Conservation (phyloP, 2,113 vertebrate genomes). For the Pelmatolapia mariae region DNA sequence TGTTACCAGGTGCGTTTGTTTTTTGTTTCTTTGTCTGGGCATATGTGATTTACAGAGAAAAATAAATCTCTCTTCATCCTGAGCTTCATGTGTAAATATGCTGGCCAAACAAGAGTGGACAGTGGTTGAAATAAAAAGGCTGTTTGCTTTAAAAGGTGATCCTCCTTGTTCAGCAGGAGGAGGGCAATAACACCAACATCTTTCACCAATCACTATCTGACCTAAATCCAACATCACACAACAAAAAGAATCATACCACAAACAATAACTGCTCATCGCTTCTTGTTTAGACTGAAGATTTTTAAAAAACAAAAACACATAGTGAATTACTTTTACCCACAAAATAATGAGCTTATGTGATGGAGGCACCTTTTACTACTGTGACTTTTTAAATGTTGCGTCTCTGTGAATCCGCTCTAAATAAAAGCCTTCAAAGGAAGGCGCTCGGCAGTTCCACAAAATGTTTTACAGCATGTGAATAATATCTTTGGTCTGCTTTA, state of each 20-base stretch:
- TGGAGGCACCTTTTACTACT: constrained; percentile 1
- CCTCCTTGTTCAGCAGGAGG: neutral
- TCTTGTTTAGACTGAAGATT: neutral
- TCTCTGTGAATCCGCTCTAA: constrained; percentile 1
- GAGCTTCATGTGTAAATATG: neutral
- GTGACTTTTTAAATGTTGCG: neutral
- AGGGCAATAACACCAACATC: neutral
- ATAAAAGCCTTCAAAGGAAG: constrained; percentile 13
- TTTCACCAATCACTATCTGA: neutral
- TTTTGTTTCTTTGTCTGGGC: neutral
- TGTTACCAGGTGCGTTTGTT: neutral
- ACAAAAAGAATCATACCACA: neutral
- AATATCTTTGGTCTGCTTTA: neutral
- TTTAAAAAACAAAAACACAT: neutral
- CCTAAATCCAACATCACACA: neutral
- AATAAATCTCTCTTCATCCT: neutral
- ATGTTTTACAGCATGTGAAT: neutral
- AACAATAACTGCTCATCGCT: neutral
- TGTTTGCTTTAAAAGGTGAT: constrained; percentile 24
- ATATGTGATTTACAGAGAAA: neutral
- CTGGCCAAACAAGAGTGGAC: constrained; percentile 3
- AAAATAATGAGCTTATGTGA: constrained; percentile 4
- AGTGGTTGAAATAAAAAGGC: neutral
- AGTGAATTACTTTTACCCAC: neutral
- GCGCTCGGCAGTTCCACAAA: neutral